Evolutionary conservation across 2,797 vertebrate species (phyloP).

Genomic region (Meda fulgida): DNA sequence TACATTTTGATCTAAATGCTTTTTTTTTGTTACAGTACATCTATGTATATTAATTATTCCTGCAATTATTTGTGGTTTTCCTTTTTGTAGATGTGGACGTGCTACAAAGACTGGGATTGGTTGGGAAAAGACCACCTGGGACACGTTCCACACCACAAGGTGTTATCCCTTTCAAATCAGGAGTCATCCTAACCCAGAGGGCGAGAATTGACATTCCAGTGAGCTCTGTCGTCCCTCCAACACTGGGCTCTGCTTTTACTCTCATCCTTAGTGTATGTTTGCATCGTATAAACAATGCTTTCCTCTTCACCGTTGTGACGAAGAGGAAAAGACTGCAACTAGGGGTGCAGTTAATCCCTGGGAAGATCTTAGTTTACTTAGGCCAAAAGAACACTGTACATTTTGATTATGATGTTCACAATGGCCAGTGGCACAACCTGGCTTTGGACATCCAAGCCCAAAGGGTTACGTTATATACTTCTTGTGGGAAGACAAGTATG

Average conservation of each 20-base stretch:
- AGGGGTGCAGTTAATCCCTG: slow-evolving; percentile 89
- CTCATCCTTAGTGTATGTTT: slow-evolving; percentile 91
- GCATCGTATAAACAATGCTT: slow-evolving; percentile 94
- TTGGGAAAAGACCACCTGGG: slow-evolving; percentile 78
- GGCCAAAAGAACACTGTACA: slow-evolving; percentile 88
- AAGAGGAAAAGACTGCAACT: slow-evolving; percentile 89
- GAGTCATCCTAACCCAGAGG: slow-evolving; percentile 90
- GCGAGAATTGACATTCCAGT: slow-evolving; percentile 85
- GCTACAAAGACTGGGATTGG: slow-evolving; percentile 90
- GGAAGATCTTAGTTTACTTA: slow-evolving; percentile 84
- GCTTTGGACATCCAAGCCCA: slow-evolving; percentile 85
- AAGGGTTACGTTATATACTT: slow-evolving; percentile 87
- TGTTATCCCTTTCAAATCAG: slow-evolving; percentile 91
- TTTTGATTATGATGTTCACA: slow-evolving; percentile 91
- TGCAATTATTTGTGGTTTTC: slow-evolving; percentile 37
- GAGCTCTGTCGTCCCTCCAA: slow-evolving; percentile 76
- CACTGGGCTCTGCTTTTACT: slow-evolving; percentile 82
- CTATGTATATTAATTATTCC: neutral
- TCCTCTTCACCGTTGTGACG: slow-evolving; percentile 87
- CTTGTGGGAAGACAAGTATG: slow-evolving; percentile 86
- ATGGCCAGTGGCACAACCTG: slow-evolving; percentile 93
- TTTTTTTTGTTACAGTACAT: neutral
- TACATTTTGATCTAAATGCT: neutral
- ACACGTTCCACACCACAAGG: slow-evolving; percentile 79
- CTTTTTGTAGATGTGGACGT: slow-evolving; percentile 90